These are phyloP conservation scores for Andrena fulva DNA, from an alignment of 2,888 invertebrate species.

Conservation along the genomic window DNA sequence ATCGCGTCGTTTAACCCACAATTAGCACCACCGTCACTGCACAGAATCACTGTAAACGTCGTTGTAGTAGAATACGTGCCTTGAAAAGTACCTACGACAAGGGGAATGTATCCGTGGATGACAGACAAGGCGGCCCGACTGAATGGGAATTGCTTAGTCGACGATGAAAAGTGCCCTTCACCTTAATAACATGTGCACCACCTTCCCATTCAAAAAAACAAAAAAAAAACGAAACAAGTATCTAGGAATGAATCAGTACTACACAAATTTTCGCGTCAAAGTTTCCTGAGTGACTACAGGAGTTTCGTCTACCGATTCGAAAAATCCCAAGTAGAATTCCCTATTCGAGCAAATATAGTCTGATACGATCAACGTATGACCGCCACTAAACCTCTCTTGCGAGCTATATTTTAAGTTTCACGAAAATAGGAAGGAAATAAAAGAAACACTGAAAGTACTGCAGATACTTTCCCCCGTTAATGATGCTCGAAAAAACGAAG, in stretches of 20 bases:
- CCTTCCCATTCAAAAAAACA: neutral
- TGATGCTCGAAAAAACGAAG: neutral
- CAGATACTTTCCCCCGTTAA: neutral
- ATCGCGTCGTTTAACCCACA: conserved; percentile 50
- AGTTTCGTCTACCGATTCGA: neutral
- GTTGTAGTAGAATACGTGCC: conserved; percentile 55
- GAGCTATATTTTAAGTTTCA: neutral
- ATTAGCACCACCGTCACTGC: conserved; percentile 66
- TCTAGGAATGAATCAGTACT: no score
- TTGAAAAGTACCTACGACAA: conserved; percentile 48
- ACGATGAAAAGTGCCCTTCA: conserved; percentile 16
- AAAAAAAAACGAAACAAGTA: neutral
- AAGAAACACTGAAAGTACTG: neutral
- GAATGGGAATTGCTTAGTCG: conserved; percentile 33
- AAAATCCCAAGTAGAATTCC: neutral
- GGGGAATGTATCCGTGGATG: conserved; percentile 54
- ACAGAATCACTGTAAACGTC: conserved; percentile 64
- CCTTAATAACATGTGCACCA: neutral
- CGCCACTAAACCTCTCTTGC: neutral
- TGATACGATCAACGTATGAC: neutral
- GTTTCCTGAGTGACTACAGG: neutral
- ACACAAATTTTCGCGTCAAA: neutral
- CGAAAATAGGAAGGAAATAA: neutral
- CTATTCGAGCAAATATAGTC: neutral
- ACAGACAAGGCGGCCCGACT: conserved; percentile 51